These are phyloP conservation scores for Spilarctia lutea DNA, from an alignment of 2,888 invertebrate species.

Conservation along the genomic window DNA sequence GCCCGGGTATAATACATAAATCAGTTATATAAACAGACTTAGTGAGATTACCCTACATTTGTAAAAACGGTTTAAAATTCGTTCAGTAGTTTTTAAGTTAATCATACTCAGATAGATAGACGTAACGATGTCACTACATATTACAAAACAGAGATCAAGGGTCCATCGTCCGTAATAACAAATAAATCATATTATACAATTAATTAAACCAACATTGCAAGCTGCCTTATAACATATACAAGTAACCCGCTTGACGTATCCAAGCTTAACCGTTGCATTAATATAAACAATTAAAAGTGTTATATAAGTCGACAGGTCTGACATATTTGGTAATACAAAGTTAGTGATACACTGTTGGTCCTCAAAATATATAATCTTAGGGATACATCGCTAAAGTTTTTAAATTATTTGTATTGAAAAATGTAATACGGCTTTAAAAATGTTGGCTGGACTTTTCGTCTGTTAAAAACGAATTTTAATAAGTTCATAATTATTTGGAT, in stretches of 20 bases:
- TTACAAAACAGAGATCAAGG: neutral
- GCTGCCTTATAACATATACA: neutral
- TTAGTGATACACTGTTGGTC: neutral
- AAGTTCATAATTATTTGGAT: too few species aligned
- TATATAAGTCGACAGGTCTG: neutral
- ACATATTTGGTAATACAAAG: neutral
- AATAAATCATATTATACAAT: neutral
- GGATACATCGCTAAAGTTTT: neutral
- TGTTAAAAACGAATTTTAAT: too few species aligned
- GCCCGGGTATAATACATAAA: too few species aligned
- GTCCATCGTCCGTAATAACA: neutral
- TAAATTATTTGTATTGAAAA: too few species aligned
- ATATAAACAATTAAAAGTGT: neutral
- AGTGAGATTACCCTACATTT: too few species aligned
- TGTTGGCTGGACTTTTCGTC: too few species aligned
- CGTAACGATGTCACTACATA: neutral
- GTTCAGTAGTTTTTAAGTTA: too few species aligned
- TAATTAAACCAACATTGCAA: neutral
- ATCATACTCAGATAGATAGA: neutral
- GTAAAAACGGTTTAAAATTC: too few species aligned
- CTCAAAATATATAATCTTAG: neutral
- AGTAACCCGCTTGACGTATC: neutral
- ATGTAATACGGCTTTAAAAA: too few species aligned
- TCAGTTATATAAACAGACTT: too few species aligned
- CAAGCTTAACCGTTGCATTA: neutral